A percentile compares a stretch with the other conserved stretches of the same genome.
These are phyloP conservation scores for Chelonia mydas DNA, from an alignment of 2,797 vertebrate species.

Conservation along the genomic window DNA sequence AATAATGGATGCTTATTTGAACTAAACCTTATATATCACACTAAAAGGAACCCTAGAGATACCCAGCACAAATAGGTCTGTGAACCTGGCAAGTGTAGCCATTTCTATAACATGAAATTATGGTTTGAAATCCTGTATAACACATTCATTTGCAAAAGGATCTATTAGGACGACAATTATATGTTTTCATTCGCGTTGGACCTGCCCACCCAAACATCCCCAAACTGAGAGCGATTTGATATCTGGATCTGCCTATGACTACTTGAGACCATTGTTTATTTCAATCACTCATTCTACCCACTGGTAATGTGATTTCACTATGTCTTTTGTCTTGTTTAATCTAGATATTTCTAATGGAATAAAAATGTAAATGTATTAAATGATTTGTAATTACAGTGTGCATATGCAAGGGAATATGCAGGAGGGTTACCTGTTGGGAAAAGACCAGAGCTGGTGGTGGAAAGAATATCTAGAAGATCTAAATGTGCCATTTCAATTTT, in stretches of 20 bases:
- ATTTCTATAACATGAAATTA: neutral
- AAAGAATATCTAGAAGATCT: slow-evolving; percentile 15
- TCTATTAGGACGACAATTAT: neutral
- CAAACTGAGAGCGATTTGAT: neutral
- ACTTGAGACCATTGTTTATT: neutral
- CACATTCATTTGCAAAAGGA: neutral
- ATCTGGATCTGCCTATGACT: neutral
- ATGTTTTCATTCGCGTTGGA: neutral
- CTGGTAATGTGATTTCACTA: neutral
- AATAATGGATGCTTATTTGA: neutral
- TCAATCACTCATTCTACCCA: neutral
- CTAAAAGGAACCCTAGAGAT: neutral
- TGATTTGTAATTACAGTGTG: neutral
- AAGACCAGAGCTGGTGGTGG: neutral
- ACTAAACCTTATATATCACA: neutral
- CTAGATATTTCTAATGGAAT: neutral
- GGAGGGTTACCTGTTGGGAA: neutral
- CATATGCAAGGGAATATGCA: neutral
- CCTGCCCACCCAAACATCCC: neutral
- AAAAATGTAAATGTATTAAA: neutral
- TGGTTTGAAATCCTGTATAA: neutral
- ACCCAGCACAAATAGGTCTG: neutral
- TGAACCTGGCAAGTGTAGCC: neutral
- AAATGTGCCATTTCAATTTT: slow-evolving; percentile 39
- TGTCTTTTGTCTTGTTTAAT: slow-evolving; percentile 25